Evolutionary conservation across 2,797 vertebrate genomes (phyloP), one percentile per base, ranked within the genome.

Genomic region (Morelia viridis): DNA sequence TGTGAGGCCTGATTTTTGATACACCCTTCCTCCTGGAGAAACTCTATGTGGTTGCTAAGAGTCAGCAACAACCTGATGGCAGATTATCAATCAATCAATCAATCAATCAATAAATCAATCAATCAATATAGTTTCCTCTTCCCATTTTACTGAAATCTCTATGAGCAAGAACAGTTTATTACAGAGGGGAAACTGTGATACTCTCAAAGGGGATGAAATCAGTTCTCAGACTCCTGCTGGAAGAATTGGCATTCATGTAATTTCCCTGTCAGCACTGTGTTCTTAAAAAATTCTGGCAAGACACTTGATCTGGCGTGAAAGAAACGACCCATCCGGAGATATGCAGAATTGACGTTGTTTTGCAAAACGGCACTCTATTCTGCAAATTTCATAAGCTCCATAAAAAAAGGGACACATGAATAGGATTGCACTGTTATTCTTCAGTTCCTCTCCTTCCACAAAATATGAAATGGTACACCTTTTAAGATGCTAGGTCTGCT

Each of bases 281-380:
- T 80, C 35, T 10, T 80, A 0, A 15, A 71, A 5, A 5, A 71
- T 17, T 1, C 17, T 76, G 71, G 19, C 71, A 80, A 76, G 71
- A 76, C 71, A 76, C 41, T 76, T 80, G 71, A 46, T 17, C 35
- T 22, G 71, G 35, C 22, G 3, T 46, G 9, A 80, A 22, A 50
- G 41, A 41, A 76, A 13, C 0, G n/a, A 71, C 31, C 68, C 68
- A 1, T 19, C 19, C 2, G 2, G 41, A 76, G 71, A 80, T 80
- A 46, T 0, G 71, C 41, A 35, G 8, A 41, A 80, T 8, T 0
- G 2, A 41, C 65, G 0, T 0, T 5, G 10, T 3, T 46, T 41
- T 80, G 19, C 71, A 22, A 35, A 80, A 41, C 7, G 71, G 17
- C 35, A 76, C 71, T 41, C 71, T 17, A 17, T 80, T 80, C 8